Evolutionary conservation across 92 coral and sea anemone species (phyloP), one percentile per base, ranked within the genome.

Genomic region (Zoanthus gigantus): DNA sequence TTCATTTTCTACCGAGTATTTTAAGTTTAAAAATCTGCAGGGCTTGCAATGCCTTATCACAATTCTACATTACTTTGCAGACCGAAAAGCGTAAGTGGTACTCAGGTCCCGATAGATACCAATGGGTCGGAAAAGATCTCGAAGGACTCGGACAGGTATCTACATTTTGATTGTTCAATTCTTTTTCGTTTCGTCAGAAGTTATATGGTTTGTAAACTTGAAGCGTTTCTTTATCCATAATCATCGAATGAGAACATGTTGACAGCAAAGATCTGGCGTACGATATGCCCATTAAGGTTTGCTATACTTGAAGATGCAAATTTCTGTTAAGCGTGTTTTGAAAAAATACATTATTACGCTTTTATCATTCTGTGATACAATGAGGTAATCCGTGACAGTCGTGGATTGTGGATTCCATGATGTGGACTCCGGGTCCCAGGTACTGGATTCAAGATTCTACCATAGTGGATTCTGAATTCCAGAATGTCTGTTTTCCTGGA

Each of bases 81-180:
- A 95, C 96, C 61, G 94, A 94, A 53, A 91, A 84, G 84, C 94
- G 93, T 82, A 95, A 97, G 82, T 97, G 99, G 99, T 95, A 79
- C 83, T 82, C 95, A 42, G 98, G 99, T n/a, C 82, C 92, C 30
- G 99, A 97, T 76, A 94, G 93, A 32, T 97, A 97, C 86, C 92
- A 92, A 85, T 97, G 99, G 99, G 74, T 97, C 65, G 93, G 95
- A 16, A 88, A 83, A 84, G 98, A 95, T 66, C 92, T 97, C 16
- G 86, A 85, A 71, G 95, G 98, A 72, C 89, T 92, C 17, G 83
- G 75, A 48, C 87, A 93, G 92, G 99, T 96, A 68, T 4, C 13
- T 77, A 4, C 31, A 1, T 4, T 30, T 69, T 10, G 42, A 12
- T 28, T 69, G 16, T 10, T 69, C 11, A 1, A 69, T 12, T 32